Evolutionary conservation across 2,797 vertebrate species (phyloP).

Genomic region (Paedocypris micromegethes): DNA sequence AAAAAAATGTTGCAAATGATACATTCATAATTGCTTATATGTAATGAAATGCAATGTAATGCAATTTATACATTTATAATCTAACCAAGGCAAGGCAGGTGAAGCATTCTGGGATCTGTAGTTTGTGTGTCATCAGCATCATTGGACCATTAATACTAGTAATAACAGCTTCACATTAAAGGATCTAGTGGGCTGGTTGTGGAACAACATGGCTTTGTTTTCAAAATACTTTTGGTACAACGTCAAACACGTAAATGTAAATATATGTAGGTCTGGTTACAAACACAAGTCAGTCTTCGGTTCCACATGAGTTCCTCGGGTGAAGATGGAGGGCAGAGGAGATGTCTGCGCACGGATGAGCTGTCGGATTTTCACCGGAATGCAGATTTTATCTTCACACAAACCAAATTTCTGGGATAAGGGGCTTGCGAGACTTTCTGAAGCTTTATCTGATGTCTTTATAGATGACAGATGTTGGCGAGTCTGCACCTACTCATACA

Average conservation of each 20-base stretch:
- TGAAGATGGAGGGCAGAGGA: slow-evolving; percentile 11
- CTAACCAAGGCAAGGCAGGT: too few species aligned
- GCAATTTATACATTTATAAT: too few species aligned
- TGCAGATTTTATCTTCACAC: background rate
- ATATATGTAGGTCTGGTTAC: background rate
- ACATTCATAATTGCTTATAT: too few species aligned
- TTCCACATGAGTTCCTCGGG: background rate
- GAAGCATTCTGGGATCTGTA: too few species aligned
- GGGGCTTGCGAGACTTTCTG: background rate
- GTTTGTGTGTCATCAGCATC: too few species aligned
- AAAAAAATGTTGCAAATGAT: too few species aligned
- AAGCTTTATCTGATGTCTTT: background rate
- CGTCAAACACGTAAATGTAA: too few species aligned
- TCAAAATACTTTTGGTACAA: too few species aligned
- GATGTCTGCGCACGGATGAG: slow-evolving; percentile 6
- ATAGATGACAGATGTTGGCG: background rate
- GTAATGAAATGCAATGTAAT: too few species aligned
- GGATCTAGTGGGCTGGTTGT: background rate
- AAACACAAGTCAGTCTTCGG: slow-evolving; percentile 1
- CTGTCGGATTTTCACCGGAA: slow-evolving; percentile 5
- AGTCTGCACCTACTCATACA: background rate
- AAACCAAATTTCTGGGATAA: background rate
- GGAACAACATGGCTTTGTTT: too few species aligned
- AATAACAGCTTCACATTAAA: background rate
- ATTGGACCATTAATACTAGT: too few species aligned